Base-by-base conservation (phyloP, 2,113 vertebrate genomes). In the Passer montanus region DNA sequence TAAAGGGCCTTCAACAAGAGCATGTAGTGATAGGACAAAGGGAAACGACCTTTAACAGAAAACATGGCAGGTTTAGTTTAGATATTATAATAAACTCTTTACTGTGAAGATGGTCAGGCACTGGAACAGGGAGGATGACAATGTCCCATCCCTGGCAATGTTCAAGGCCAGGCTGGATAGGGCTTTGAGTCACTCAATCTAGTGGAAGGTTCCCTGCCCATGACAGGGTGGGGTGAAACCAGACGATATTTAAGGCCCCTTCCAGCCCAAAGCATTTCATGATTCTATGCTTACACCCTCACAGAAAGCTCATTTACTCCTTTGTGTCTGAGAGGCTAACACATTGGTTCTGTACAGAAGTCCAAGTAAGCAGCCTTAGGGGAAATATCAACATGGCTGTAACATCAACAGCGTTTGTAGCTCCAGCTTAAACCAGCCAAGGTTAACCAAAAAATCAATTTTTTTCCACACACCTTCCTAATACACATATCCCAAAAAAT, bases 401-500 rank as follows among this genome's bases (percentile, higher is more conserved):
- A 87, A 87, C 72, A 96, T 70, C 91, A 83, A 95, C 74, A 85
- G 87, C 67, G 92, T 95, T 80, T 78, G 27, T 35, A 95, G 75
- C 94, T 80, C 85, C 83, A 78, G 63, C 72, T 95, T 73, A 64
- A 43, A 93, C 84, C n/a, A 14, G 39, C 7, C 18, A 23, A 58
- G 53, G 52, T 89, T 79, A 89, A 91, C 33, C 0, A 2, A 89
- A 91, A n/a, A 74, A 10, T 5, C 9, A 1, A 4, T 30, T 21
- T 23, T 74, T 53, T 56, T 23, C 41, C 37, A 60, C 28, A 53
- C 0, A 3, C 1, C 39, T 6, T 0, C 30, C 78, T 67, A 59
- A 55, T 9, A 69, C 0, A 31, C 10, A 10, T 68, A 39, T 47
- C 37, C 37, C 50, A 43, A 62, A 87, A 88, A 33, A 13, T 8